Evolutionary conservation across 2,797 vertebrate species (phyloP).

Genomic region (Pelodytes ibericus): DNA sequence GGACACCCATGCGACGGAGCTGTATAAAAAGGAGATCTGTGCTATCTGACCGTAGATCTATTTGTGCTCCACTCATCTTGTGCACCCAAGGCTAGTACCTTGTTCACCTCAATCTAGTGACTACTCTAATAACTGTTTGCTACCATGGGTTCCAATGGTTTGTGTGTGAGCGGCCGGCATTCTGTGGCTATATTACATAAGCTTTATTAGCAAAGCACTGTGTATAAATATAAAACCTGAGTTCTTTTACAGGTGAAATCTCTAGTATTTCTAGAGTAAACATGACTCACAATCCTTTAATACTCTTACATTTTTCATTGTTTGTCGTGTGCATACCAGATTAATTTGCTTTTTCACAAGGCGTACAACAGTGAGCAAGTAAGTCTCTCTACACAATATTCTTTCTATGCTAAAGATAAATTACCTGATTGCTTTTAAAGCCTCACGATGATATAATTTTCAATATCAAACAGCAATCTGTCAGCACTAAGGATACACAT

Average conservation of each 20-base stretch:
- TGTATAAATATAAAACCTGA: neutral
- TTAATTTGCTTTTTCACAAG: conserved; percentile 19
- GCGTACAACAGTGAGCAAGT: conserved; percentile 25
- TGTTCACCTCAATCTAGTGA: too few relatives aligned
- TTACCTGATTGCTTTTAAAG: conserved; percentile 13
- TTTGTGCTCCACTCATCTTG: too few relatives aligned
- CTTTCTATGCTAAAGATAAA: conserved; percentile 29
- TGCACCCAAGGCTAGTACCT: too few relatives aligned
- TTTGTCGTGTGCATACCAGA: conserved; percentile 30
- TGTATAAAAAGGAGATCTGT: too few relatives aligned
- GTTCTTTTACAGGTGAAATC: neutral
- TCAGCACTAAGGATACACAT: neutral
- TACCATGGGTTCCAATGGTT: too few relatives aligned
- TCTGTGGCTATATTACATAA: neutral
- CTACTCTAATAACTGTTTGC: too few relatives aligned
- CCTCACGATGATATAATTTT: conserved; percentile 20
- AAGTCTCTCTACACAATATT: conserved; percentile 26
- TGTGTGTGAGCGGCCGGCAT: too few relatives aligned
- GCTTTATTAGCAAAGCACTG: neutral
- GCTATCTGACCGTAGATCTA: too few relatives aligned
- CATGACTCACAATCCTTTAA: conserved; percentile 36
- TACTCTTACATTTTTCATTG: neutral
- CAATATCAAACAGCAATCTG: neutral
- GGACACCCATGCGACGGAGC: too few relatives aligned
- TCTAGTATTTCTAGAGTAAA: neutral